Percentiles rank a stretch among this genome's conserved stretches.
Conservation (phyloP, 2,113 vertebrate species). For the Triplophysa dalaica region DNA sequence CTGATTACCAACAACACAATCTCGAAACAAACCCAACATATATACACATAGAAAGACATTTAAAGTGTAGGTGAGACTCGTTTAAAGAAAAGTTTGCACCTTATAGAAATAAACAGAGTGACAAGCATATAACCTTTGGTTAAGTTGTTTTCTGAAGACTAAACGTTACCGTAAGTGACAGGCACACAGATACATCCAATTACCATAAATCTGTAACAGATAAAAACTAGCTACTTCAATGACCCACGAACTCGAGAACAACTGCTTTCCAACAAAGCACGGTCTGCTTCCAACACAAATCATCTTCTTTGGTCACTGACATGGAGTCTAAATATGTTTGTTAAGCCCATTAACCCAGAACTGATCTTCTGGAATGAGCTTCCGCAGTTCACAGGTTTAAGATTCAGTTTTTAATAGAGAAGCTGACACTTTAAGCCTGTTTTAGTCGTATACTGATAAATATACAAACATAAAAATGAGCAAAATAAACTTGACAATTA, state of each 20-base stretch:
- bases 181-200: conserved; percentile 15
- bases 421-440: no score
- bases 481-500: no score
- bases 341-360: conserved; percentile 41
- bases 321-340: conserved; percentile 46
- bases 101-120: not conserved
- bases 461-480: no score
- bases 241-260: not conserved
- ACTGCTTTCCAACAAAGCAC: conserved; percentile 12
- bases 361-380: conserved; percentile 23
- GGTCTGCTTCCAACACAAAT: conserved; percentile 42
- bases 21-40: not conserved
- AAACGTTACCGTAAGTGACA: conserved; percentile 10
- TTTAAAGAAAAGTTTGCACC: not conserved
- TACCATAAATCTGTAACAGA: conserved; percentile 29
- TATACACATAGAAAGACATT: not conserved
- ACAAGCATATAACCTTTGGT: conserved; percentile 9
- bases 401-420: no score
- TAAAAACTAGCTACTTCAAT: conserved; percentile 35
- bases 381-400: not conserved
- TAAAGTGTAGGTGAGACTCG: not conserved
- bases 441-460: no score
- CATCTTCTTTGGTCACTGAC: conserved; percentile 31
- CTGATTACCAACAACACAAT: not conserved
- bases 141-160: conserved; percentile 1